These are phyloP conservation scores for Ispidina lecontei DNA, from an alignment of 2,797 vertebrate species.

Conservation along the genomic window DNA sequence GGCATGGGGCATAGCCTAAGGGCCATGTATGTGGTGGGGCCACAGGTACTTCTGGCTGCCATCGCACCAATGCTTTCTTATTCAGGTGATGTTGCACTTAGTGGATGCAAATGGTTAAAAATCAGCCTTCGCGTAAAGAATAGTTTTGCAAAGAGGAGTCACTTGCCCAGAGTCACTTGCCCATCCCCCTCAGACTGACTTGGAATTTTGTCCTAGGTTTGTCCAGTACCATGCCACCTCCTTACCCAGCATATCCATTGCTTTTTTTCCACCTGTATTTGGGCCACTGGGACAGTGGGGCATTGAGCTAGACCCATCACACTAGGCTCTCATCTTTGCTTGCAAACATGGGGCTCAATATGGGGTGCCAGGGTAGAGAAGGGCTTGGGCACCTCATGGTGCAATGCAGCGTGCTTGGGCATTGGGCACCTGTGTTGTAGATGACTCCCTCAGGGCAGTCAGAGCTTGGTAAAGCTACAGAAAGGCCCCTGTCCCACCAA, in stretches of 20 bases:
- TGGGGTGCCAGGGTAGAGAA: background rate
- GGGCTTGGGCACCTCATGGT: background rate
- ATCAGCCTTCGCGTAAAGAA: background rate
- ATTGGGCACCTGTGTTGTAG: rapidly evolving
- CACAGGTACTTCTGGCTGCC: background rate
- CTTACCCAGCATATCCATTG: background rate
- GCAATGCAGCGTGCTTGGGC: background rate
- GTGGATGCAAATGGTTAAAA: background rate
- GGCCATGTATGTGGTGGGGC: rapidly evolving
- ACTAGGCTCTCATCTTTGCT: background rate
- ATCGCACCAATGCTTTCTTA: background rate
- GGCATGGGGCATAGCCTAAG: rapidly evolving
- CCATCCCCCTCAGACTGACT: background rate
- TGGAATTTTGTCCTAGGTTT: background rate
- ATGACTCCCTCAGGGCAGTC: rapidly evolving
- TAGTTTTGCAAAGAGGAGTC: background rate
- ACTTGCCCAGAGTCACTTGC: rapidly evolving
- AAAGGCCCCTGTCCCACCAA: background rate
- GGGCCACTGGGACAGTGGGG: too few relatives aligned
- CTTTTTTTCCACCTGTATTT: background rate
- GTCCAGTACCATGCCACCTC: background rate
- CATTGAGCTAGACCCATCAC: background rate
- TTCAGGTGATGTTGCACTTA: background rate
- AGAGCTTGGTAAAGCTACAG: background rate
- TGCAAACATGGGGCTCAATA: background rate